Evolutionary conservation across 2,888 invertebrate genomes (phyloP).

Genomic region (Plutella xylostella): DNA sequence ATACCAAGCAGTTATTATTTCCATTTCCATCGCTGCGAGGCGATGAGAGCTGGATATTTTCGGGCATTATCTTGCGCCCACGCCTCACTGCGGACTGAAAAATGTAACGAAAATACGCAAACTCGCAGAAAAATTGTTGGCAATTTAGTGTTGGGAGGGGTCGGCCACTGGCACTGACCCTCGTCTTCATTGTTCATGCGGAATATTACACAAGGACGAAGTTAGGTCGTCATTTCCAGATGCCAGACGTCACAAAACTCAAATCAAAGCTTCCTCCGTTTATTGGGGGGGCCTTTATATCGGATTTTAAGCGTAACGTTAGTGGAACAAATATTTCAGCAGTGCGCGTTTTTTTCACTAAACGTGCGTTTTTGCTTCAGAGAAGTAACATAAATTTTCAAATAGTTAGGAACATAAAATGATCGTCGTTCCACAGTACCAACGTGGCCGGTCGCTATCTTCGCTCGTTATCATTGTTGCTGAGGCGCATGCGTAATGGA

Average conservation of each 20-base stretch:
- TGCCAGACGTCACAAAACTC: no score
- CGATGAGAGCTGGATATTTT: slow-evolving; percentile 54
- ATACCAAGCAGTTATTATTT: no score
- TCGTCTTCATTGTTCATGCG: background rate
- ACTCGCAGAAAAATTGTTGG: background rate
- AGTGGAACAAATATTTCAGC: no score
- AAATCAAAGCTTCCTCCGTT: no score
- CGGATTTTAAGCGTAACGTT: no score
- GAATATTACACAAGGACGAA: background rate
- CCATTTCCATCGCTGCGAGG: no score
- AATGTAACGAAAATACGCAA: slow-evolving; percentile 50
- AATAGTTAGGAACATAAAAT: no score
- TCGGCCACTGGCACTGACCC: background rate
- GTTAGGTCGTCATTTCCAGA: no score
- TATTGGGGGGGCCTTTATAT: no score
- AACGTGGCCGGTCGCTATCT: slow-evolving; percentile 32
- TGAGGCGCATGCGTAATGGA: slow-evolving; percentile 56
- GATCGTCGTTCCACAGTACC: background rate
- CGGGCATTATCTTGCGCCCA: slow-evolving; percentile 56
- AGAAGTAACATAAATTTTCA: no score
- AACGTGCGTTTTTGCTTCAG: no score
- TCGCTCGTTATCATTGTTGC: slow-evolving; percentile 48
- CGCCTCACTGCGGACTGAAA: slow-evolving; percentile 55
- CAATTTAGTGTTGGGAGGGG: background rate
- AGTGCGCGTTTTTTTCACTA: no score